These are phyloP conservation scores for Eilema depressum DNA, from an alignment of 2,888 invertebrate genomes.

Conservation along the genomic window DNA sequence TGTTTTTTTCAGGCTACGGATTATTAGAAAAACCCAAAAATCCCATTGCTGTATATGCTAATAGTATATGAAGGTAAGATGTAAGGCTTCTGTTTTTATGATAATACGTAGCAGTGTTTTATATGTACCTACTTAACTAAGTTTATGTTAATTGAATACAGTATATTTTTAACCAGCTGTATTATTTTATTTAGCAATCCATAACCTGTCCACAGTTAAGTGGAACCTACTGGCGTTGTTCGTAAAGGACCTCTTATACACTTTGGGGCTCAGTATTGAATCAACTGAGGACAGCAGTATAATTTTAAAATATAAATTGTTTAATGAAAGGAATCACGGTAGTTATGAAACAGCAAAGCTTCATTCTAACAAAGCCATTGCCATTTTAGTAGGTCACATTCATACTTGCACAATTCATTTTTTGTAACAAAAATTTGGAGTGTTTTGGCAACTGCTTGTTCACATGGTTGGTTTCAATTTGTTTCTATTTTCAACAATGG, in stretches of 20 bases:
- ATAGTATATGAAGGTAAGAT: conserved; percentile 65
- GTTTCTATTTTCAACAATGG: conserved; percentile 22
- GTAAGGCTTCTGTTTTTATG: conserved; percentile 76
- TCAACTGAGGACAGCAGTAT: background rate
- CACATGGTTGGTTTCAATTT: background rate
- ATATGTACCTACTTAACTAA: conserved; percentile 48
- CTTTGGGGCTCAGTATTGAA: background rate
- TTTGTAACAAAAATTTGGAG: conserved; percentile 28
- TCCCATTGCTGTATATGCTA: conserved; percentile 81
- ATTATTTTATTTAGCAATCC: conserved; percentile 55
- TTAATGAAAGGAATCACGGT: background rate
- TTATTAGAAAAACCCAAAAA: conserved; percentile 82
- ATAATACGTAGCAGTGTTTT: conserved; percentile 39
- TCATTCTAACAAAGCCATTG: conserved; percentile 14
- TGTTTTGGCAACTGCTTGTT: conserved; percentile 28
- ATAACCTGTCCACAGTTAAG: background rate
- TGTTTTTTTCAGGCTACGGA: conserved; percentile 77
- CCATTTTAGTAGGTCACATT: conserved; percentile 12
- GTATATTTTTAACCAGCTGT: conserved; percentile 55
- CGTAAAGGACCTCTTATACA: background rate
- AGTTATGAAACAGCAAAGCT: conserved; percentile 14
- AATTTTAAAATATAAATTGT: background rate
- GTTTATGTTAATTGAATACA: conserved; percentile 56
- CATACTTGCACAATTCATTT: conserved; percentile 27
- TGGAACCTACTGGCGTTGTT: background rate